Conservation (phyloP, 2,113 vertebrate species). For the Morone chrysops region DNA sequence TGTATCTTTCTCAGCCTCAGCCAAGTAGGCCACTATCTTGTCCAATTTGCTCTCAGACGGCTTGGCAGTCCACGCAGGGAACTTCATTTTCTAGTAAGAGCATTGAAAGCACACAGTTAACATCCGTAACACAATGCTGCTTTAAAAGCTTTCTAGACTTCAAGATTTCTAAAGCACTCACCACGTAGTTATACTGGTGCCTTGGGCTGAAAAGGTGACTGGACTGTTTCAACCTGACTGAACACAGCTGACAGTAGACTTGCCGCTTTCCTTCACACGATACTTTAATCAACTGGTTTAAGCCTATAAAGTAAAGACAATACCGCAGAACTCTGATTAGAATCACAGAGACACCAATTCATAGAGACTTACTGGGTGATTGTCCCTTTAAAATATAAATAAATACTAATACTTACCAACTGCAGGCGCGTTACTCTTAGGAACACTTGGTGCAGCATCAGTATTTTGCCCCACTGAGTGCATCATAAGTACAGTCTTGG, state of each 20-base stretch:
- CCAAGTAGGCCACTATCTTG: conserved; percentile 21
- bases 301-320: neutral
- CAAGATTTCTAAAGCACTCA: conserved; percentile 1
- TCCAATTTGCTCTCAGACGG: neutral
- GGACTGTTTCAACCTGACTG: conserved; percentile 18
- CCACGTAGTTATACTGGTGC: conserved; percentile 68
- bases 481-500: neutral
- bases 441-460: neutral
- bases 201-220: neutral
- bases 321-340: neutral
- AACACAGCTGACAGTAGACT: conserved; percentile 71
- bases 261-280: conserved; percentile 18
- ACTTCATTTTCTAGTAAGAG: conserved; percentile 49
- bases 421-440: neutral
- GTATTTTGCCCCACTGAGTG: neutral
- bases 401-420: conserved; percentile 56
- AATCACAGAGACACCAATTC: neutral
- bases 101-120: neutral
- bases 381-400: neutral
- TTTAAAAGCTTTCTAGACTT: neutral
- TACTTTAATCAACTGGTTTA: neutral
- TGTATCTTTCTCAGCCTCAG: conserved; percentile 30
- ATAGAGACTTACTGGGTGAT: neutral
- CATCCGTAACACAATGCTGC: neutral
- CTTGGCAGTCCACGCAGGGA: conserved; percentile 16